phyloP scores from a whole-genome alignment of 2,113 vertebrate species.

The Hiodon tergisus region DNA sequence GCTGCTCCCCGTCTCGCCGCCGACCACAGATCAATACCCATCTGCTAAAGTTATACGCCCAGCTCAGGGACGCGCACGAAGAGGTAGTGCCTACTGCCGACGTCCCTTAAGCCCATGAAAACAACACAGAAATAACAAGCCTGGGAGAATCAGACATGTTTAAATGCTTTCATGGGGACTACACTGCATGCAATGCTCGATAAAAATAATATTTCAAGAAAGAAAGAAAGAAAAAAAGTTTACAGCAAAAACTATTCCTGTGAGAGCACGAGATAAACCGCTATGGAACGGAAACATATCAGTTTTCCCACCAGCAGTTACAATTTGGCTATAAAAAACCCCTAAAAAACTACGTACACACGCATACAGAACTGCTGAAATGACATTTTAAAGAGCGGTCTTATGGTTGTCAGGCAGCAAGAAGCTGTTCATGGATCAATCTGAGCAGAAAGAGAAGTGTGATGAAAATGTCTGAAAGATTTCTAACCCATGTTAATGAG shows the following conservation, averaged over 20 bases:
- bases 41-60: neutral
- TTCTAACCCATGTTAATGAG: neutral
- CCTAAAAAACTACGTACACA: conserved; percentile 23
- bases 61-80: neutral
- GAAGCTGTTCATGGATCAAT: neutral
- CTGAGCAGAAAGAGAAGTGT: neutral
- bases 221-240: neutral
- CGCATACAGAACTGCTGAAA: neutral
- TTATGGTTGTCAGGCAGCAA: neutral
- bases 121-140: neutral
- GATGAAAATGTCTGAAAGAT: no score
- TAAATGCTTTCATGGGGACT: neutral
- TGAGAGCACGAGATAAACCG: conserved; percentile 34
- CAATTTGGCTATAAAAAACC: conserved; percentile 2
- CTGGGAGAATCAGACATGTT: neutral
- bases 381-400: neutral
- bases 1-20: neutral
- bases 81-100: neutral
- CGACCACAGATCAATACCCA: conserved; percentile 1
- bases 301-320: conserved; percentile 36
- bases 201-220: neutral
- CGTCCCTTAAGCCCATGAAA: neutral
- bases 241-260: conserved; percentile 9
- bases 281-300: conserved; percentile 31
- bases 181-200: neutral